Evolutionary conservation across 35 echinoderm and acorn worm genomes (phyloP), one percentile per base, ranked within the genome.

Genomic region (Amphiura filiformis): DNA sequence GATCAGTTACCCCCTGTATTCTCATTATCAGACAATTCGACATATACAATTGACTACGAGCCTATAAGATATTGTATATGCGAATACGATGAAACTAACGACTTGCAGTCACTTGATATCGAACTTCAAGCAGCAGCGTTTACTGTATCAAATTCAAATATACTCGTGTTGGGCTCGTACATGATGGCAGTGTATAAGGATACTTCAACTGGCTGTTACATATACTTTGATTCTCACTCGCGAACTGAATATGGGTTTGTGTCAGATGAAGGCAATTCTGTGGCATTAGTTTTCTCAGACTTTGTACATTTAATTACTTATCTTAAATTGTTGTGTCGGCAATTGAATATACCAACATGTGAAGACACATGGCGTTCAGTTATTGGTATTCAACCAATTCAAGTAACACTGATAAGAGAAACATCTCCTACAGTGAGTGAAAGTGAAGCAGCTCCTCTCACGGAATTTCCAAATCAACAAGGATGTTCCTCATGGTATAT

Each of bases 51-150:
- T 36, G 34, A 39, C 17, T 80, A 80, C 26, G 78, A 80, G 4
- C 38, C 78, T 26, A 5, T 37, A 7, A 36, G 30, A 36, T 80
- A 34, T 80, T 4, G 78, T 1, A 80, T 9, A 17, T 34, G 1
- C 15, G 30, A 80, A 37, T 13, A 39, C 4, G 38, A 80, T 36
- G 34, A 36, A 4, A 80, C 34, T 36, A 80, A 39, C 26, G 34
- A 37, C 17, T 80, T 80, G 17, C 4, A 80, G 38, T 13, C 78
- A 39, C 78, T 80, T 80, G 78, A 80, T 31, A 26, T 80, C 2
- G 78, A 80, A 80, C 26, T 80, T 35, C 78, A 80, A 80, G 78
- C 78, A 39, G 78, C 78, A 39, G 78, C 78, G 35, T 80, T 80
- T 80, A 80, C 78, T 34, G 78, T 80, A 4, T 80, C 78, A 22